Conservation (phyloP, 2,888 invertebrate species). For the Hypomecis punctinalis region DNA sequence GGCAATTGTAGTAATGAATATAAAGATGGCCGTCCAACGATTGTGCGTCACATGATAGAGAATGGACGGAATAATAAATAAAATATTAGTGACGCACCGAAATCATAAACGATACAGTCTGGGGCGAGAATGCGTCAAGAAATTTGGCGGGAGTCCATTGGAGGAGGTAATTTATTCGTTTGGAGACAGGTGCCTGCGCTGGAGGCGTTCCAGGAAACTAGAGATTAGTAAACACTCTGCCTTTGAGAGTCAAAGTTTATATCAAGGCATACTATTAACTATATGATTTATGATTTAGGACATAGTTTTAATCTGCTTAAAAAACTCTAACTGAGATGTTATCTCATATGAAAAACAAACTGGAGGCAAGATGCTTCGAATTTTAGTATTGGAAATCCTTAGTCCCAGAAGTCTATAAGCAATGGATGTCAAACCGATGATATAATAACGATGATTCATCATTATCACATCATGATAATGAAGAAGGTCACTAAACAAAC, state of each 20-base stretch:
- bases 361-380: too few species aligned
- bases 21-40: conserved; percentile 31
- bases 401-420: too few species aligned
- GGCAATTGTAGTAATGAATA: conserved; percentile 38
- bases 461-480: too few species aligned
- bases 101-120: conserved; percentile 26
- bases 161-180: conserved; percentile 43
- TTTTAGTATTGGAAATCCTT: too few species aligned
- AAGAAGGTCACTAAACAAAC: too few species aligned
- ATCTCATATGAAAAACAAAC: too few species aligned
- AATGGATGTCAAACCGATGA: too few species aligned
- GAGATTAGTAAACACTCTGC: neutral
- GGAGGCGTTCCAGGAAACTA: conserved; percentile 33
- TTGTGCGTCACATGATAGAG: conserved; percentile 36
- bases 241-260: neutral
- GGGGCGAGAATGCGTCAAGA: conserved; percentile 29
- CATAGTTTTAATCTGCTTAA: too few species aligned
- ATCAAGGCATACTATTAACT: too few species aligned
- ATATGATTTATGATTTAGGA: too few species aligned
- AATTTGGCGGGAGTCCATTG: conserved; percentile 59
- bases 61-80: conserved; percentile 39
- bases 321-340: too few species aligned
- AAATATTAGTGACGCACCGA: conserved; percentile 36
- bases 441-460: too few species aligned
- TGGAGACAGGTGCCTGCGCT: conserved; percentile 46